Percentiles rank a stretch among this genome's conserved stretches.
phyloP scores from a whole-genome alignment of 2,888 invertebrate species.

The Didymodactylos carnosus region DNA sequence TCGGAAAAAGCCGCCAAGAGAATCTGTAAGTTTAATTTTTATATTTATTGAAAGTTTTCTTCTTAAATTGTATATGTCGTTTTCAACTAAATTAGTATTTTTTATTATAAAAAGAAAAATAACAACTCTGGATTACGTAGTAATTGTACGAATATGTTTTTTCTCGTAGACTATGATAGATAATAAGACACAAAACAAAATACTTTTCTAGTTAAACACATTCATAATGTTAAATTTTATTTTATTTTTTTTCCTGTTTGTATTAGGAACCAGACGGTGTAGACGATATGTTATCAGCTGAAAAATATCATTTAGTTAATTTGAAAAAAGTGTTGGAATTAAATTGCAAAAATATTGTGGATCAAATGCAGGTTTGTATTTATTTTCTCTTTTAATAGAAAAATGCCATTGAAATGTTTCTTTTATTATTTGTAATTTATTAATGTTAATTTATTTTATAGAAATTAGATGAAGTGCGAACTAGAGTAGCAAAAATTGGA shows the following conservation, averaged over 20 bases:
- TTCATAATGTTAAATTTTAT: not conserved
- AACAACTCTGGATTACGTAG: too few species aligned
- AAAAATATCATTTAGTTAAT: slow-evolving; percentile 27
- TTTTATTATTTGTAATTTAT: not conserved
- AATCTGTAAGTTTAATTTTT: slow-evolving; percentile 23
- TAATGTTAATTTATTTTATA: too few species aligned
- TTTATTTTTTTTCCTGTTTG: slow-evolving; percentile 8
- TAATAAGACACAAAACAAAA: too few species aligned
- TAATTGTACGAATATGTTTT: too few species aligned
- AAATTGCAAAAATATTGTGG: not conserved
- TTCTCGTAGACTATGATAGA: too few species aligned
- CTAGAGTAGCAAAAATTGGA: slow-evolving; percentile 24
- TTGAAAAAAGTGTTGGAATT: slow-evolving; percentile 21
- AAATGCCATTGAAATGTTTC: not conserved
- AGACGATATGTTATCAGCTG: slow-evolving; percentile 30
- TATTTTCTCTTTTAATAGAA: not conserved
- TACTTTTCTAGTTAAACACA: too few species aligned
- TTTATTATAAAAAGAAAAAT: too few species aligned
- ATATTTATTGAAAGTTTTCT: too few species aligned
- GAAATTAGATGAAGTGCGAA: slow-evolving; percentile 25
- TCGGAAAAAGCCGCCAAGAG: slow-evolving; percentile 25
- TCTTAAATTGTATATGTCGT: too few species aligned
- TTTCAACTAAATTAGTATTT: too few species aligned
- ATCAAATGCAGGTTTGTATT: not conserved
- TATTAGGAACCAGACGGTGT: slow-evolving; percentile 30